Conservation (phyloP, 2,888 invertebrate species). For the Tillus elongatus region DNA sequence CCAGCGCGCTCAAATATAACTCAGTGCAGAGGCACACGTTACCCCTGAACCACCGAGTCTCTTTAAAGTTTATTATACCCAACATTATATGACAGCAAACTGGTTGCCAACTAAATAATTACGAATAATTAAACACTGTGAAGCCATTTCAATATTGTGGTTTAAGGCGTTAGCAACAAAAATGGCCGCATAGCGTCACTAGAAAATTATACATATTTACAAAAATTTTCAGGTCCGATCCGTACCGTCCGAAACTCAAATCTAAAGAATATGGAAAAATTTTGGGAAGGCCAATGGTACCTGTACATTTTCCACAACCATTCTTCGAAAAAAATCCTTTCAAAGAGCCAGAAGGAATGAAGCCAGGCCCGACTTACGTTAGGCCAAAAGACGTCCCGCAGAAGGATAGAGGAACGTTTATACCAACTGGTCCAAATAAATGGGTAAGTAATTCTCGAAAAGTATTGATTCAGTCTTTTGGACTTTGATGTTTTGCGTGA, state of each 20-base stretch:
- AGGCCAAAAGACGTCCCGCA: background rate
- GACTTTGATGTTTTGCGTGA: too few relatives aligned
- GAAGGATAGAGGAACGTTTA: background rate
- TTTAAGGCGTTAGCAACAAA: too few relatives aligned
- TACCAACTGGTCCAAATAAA: slow-evolving; percentile 4
- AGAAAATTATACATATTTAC: too few relatives aligned
- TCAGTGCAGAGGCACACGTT: too few relatives aligned
- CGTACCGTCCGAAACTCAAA: background rate
- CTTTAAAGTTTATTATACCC: too few relatives aligned
- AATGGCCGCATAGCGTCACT: too few relatives aligned
- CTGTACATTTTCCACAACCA: background rate
- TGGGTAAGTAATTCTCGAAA: background rate
- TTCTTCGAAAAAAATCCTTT: slow-evolving; percentile 5
- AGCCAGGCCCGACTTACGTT: slow-evolving; percentile 4
- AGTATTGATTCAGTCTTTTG: background rate
- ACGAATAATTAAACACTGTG: too few relatives aligned
- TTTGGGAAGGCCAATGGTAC: background rate
- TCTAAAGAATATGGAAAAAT: background rate
- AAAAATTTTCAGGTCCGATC: background rate
- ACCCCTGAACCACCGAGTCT: too few relatives aligned
- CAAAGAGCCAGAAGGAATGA: background rate
- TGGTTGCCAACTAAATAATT: too few relatives aligned
- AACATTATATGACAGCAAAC: too few relatives aligned
- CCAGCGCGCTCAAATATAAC: too few relatives aligned
- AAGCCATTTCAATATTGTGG: too few relatives aligned